Percentiles rank a stretch among this genome's conserved stretches.
phyloP scores from a whole-genome alignment of 2,113 vertebrate genomes.

The Grammomys surdaster region DNA sequence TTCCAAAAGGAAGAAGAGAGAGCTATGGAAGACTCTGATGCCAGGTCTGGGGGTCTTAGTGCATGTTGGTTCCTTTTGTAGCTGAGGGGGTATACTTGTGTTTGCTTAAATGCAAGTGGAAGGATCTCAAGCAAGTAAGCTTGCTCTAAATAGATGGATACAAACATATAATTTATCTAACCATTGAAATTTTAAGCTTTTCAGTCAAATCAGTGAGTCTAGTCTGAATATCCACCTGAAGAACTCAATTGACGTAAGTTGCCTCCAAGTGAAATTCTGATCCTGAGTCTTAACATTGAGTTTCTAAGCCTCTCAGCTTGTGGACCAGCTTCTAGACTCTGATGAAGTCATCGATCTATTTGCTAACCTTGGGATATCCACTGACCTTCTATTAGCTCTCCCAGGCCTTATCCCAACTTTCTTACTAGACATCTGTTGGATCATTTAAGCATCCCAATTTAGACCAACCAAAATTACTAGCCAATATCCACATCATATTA shows the following conservation, averaged over 20 bases:
- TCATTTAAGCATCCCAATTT: neutral
- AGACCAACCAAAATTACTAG: neutral
- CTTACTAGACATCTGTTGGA: neutral
- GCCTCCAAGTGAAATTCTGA: neutral
- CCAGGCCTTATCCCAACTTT: neutral
- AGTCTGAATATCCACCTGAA: neutral
- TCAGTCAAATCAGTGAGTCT: neutral
- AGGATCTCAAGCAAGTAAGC: neutral
- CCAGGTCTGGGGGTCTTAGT: neutral
- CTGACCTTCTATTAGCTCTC: neutral
- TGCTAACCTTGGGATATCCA: neutral
- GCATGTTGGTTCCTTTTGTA: neutral
- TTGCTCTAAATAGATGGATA: neutral
- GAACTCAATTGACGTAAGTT: neutral
- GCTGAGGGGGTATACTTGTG: neutral
- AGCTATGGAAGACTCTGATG: neutral
- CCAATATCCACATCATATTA: neutral
- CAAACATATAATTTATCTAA: neutral
- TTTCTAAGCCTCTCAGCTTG: slow-evolving; percentile 14
- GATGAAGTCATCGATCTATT: neutral
- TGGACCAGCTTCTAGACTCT: neutral
- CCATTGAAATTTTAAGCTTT: neutral
- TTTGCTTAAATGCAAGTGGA: neutral
- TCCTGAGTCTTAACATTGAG: neutral
- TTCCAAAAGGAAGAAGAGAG: neutral